Evolutionary conservation across 2,797 vertebrate genomes (phyloP).

Genomic region (Neomorphus geoffroyi): DNA sequence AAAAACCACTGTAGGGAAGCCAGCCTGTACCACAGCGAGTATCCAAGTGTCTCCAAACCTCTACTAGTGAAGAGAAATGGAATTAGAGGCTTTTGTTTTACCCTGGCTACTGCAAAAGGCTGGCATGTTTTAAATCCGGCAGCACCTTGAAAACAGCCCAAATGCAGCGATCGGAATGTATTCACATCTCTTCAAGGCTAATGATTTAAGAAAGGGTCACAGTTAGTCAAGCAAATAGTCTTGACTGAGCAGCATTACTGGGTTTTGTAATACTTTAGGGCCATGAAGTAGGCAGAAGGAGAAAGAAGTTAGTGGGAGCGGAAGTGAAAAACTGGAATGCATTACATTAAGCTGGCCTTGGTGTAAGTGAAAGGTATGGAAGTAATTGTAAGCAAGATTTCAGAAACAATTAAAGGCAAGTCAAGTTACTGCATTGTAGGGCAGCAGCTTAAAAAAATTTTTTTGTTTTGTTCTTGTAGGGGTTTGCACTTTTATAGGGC

Average conservation of each 20-base stretch:
- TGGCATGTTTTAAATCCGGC: neutral
- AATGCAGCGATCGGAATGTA: neutral
- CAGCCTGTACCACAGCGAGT: slow-evolving; percentile 83
- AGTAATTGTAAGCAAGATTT: neutral
- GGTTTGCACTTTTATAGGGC: neutral
- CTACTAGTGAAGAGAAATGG: slow-evolving; percentile 67
- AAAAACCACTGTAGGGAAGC: slow-evolving; percentile 87
- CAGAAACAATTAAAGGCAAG: neutral
- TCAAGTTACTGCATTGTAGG: neutral
- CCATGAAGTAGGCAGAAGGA: neutral
- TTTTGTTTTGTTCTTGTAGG: neutral
- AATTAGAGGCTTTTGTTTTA: slow-evolving; percentile 46
- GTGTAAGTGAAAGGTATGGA: neutral
- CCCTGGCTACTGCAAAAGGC: neutral
- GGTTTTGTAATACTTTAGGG: neutral
- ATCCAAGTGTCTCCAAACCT: slow-evolving; percentile 77
- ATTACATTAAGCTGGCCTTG: neutral
- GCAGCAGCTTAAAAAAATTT: neutral
- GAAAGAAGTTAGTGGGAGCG: neutral
- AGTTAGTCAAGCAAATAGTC: neutral
- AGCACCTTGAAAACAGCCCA: slow-evolving; percentile 11
- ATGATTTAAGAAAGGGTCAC: neutral
- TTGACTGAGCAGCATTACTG: neutral
- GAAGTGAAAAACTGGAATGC: neutral
- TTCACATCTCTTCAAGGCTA: neutral